These are phyloP conservation scores for Abrostola triplasia DNA, from an alignment of 2,888 invertebrate species.

Conservation along the genomic window DNA sequence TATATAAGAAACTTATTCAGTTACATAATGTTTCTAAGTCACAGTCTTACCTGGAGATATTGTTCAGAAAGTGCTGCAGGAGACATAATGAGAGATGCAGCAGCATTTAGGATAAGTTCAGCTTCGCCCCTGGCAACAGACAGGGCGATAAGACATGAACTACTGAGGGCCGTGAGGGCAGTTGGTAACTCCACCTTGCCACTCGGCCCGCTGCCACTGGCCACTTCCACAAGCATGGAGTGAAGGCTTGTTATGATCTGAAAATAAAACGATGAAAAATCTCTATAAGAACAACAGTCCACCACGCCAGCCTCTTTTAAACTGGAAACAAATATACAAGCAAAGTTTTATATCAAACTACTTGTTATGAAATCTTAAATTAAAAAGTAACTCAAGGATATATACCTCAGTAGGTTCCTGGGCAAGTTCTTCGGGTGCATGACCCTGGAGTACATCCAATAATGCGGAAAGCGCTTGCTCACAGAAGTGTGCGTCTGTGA, in stretches of 20 bases:
- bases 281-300: not conserved
- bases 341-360: too few species aligned
- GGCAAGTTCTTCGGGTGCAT: constrained; percentile 94
- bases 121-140: constrained; percentile 98
- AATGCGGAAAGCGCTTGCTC: constrained; percentile 95
- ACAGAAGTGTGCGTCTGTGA: constrained; percentile 94
- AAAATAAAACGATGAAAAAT: constrained; percentile 56
- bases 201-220: constrained; percentile 88
- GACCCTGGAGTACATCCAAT: constrained; percentile 96
- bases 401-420: constrained; percentile 93
- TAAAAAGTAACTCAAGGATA: too few species aligned
- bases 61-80: constrained; percentile 93
- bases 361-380: too few species aligned
- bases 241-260: constrained; percentile 93
- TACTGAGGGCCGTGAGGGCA: constrained; percentile 95
- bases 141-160: constrained; percentile 96
- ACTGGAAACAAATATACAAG: too few species aligned
- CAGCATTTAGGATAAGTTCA: constrained; percentile 95
- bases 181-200: constrained; percentile 86
- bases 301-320: too few species aligned
- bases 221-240: constrained; percentile 94
- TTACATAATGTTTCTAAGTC: not conserved
- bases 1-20: too few species aligned
- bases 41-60: constrained; percentile 91
- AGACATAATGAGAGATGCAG: constrained; percentile 96